These are phyloP conservation scores for Chaetodon trifasciatus DNA, from an alignment of 2,797 vertebrate species.

Conservation along the genomic window DNA sequence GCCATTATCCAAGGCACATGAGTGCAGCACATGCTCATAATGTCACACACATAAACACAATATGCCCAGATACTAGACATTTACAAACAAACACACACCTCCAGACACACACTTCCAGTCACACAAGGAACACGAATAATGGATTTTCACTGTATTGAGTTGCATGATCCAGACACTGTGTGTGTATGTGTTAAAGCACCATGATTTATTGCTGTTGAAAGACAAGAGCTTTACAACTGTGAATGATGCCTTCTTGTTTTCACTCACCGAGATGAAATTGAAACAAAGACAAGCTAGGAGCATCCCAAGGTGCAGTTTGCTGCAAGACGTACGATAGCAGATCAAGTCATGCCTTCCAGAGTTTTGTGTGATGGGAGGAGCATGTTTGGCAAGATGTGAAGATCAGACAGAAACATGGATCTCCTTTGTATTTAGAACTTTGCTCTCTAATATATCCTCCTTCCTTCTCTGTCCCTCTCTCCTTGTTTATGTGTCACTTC, in stretches of 20 bases:
- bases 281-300: constrained; percentile 47
- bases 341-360: constrained; percentile 42
- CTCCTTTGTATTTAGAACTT: constrained; percentile 38
- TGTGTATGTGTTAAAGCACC: constrained; percentile 80
- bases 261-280: constrained; percentile 37
- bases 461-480: constrained; percentile 67
- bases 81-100: constrained; percentile 17
- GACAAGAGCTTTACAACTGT: constrained; percentile 64
- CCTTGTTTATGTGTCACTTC: constrained; percentile 65
- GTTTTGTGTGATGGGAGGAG: constrained; percentile 60
- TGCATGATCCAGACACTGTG: constrained; percentile 82
- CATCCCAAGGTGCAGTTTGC: constrained; percentile 45
- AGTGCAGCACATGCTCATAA: constrained; percentile 61
- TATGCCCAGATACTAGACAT: constrained; percentile 27
- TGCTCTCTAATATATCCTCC: constrained; percentile 60
- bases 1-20: constrained; percentile 75
- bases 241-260: constrained; percentile 68
- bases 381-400: constrained; percentile 69
- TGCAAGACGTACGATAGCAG: constrained; percentile 44
- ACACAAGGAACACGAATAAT: constrained; percentile 51
- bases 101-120: constrained; percentile 38
- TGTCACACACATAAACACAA: constrained; percentile 49
- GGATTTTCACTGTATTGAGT: constrained; percentile 72
- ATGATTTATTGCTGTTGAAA: constrained; percentile 71
- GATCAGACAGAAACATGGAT: constrained; percentile 49